phyloP scores from a whole-genome alignment of 2,797 vertebrate genomes.

The Leontopithecus rosalia region DNA sequence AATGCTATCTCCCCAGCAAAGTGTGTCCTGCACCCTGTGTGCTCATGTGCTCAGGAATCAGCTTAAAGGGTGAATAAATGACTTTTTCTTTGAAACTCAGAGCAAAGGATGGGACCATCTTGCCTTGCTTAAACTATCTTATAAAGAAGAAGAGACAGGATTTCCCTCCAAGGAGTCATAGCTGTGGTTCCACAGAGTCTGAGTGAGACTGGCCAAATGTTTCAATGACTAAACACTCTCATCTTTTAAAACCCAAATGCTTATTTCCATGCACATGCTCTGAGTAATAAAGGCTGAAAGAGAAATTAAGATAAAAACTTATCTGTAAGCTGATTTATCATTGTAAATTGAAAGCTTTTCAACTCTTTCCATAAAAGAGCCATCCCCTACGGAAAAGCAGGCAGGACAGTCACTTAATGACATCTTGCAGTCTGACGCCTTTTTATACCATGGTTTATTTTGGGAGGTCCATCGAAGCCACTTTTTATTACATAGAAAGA shows the following conservation, averaged over 20 bases:
- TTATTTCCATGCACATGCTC: background rate
- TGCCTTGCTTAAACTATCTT: conserved; percentile 15
- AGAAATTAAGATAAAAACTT: conserved; percentile 34
- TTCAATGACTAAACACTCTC: background rate
- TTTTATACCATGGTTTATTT: background rate
- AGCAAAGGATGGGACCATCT: background rate
- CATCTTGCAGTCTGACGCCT: rapidly evolving
- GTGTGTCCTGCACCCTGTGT: rapidly evolving
- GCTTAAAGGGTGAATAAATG: background rate
- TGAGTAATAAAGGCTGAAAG: conserved; percentile 32
- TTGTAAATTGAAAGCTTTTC: background rate
- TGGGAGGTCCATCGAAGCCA: background rate
- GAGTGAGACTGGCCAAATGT: background rate
- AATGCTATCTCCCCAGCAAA: background rate
- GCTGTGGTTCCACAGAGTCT: conserved; percentile 52
- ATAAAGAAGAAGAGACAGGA: background rate
- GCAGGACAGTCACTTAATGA: background rate
- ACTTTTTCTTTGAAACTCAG: conserved; percentile 6
- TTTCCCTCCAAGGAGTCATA: conserved; percentile 55
- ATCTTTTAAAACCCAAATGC: conserved; percentile 30
- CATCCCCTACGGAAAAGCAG: background rate
- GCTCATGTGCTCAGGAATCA: background rate
- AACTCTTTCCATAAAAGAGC: background rate
- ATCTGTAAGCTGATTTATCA: background rate
- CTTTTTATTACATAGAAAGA: background rate